Evolutionary conservation across 2,113 vertebrate genomes (phyloP), one percentile per base, ranked within the genome.

Genomic region (Paramormyrops kingsleyae): DNA sequence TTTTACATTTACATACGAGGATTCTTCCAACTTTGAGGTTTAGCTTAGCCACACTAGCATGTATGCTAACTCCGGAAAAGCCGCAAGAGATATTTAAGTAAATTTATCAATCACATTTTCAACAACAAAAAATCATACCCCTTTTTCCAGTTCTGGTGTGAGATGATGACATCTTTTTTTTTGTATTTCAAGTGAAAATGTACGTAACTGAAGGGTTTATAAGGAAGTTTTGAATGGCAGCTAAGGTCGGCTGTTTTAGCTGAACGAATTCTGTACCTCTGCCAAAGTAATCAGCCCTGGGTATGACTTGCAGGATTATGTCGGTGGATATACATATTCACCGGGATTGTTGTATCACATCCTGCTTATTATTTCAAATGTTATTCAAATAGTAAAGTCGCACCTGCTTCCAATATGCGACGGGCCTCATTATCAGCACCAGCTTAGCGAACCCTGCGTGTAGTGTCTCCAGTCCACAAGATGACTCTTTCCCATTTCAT

Each of bases 351-450:
- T 21, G 49, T 83, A 83, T 39, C 47, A 52, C 50, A 53, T 53
- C 70, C 47, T 4, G 12, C 17, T 53, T 89, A 80, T 84, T 84
- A 42, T 84, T 89, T 84, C 49, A 52, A 74, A 84, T 89, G 24
- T 62, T 59, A 24, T 39, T 80, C 47, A 83, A 80, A 89, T 42
- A 53, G 50, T 52, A 27, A 47, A 80, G 49, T 42, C 52, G 47
- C 9, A 4, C n/a, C 12, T 19, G 5, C 19, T 89, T 31, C 24
- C 49, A 46, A 74, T 44, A 88, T 62, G n/a, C 46, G 47, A 77
- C 56, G 4, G 4, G 8, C n/a, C 35, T 39, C 5, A 53, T 89
- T 15, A 49, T 89, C 70, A 53, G n/a, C 27, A 13, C 6, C 17
- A 74, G 62, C 62, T 47, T 8, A 49, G 44, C 6, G 44, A 88